Base-by-base conservation (phyloP, 2,797 vertebrate genomes). In the Selene dorsalis region DNA sequence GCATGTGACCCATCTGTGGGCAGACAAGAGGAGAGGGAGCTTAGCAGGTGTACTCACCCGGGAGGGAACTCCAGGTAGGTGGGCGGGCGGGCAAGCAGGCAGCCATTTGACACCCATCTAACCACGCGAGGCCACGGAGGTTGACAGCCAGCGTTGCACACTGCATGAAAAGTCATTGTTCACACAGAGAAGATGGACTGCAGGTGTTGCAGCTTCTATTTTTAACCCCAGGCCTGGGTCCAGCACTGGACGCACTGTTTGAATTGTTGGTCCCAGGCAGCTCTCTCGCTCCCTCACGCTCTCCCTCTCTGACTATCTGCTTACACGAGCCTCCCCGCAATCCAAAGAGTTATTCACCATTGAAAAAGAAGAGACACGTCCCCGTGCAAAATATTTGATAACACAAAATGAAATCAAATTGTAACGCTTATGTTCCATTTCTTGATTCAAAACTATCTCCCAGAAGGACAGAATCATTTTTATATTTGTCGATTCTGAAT, bases 41-140 rank as follows among this genome's bases (percentile, higher is more conserved):
- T 22, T 9, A 73, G 85, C 80, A 77, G 83, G 83, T 91, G 88
- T 73, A 18, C 39, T 78, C 55, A 12, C 78, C 50, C 86, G 45
- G 83, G 74, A 50, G 86, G 86, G 75, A 30, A 62, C 75, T 84
- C 66, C 72, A 75, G 72, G 79, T 77, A 73, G 82, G 84, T 61
- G 77, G 80, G 82, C 32, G 8, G 14, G 61, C 41, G 18, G 32
- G 32, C 32, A 35, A 72, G 74, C 77, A 66, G 76, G 76, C 81
- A 66, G 80, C 73, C 84, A 50, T 91, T 91, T 90, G 92, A 93
- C 90, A 92, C 88, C 74, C 76, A 22, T 90, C 87, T 85, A 85
- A 84, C 88, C 86, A 38, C 87, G 73, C 11, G 69, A 83, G 81
- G 76, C 88, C 84, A 79, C 41, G 4, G 47, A 55, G 69, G 80